Evolutionary conservation across 2,888 invertebrate species (phyloP).

Genomic region (Amaurobius ferox): DNA sequence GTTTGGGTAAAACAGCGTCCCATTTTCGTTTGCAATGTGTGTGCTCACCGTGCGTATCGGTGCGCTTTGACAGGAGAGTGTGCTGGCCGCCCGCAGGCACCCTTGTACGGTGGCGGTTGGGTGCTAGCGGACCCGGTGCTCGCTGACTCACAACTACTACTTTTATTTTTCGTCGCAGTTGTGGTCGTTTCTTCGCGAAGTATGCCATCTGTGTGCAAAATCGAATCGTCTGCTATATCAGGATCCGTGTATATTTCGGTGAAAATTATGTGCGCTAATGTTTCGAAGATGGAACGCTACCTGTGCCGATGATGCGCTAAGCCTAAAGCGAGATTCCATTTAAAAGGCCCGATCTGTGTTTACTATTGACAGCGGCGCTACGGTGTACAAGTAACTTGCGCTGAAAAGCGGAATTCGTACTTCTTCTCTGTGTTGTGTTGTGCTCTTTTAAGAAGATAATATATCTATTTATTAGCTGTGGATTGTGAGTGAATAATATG

Average conservation of each 20-base stretch:
- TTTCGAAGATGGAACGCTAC: too few species aligned
- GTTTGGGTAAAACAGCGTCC: constrained; percentile 6
- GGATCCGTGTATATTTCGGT: background rate
- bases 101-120: constrained; percentile 39
- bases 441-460: background rate
- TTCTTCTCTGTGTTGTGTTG: too few species aligned
- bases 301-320: constrained; percentile 13
- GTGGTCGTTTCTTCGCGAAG: background rate
- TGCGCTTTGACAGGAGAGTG: constrained; percentile 44
- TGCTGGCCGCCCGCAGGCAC: constrained; percentile 56
- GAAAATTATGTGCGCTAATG: background rate
- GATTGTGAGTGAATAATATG: too few species aligned
- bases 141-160: constrained; percentile 20
- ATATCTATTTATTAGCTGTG: too few species aligned
- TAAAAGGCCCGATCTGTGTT: constrained; percentile 23
- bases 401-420: too few species aligned
- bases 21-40: constrained; percentile 17
- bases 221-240: background rate
- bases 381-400: too few species aligned
- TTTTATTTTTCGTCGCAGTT: background rate
- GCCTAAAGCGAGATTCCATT: constrained; percentile 41
- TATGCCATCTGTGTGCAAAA: background rate
- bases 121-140: constrained; percentile 17
- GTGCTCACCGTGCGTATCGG: constrained; percentile 22
- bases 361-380: constrained; percentile 41